Evolutionary conservation across 2,888 invertebrate species (phyloP).

Genomic region (Rhogogaster chlorosoma): DNA sequence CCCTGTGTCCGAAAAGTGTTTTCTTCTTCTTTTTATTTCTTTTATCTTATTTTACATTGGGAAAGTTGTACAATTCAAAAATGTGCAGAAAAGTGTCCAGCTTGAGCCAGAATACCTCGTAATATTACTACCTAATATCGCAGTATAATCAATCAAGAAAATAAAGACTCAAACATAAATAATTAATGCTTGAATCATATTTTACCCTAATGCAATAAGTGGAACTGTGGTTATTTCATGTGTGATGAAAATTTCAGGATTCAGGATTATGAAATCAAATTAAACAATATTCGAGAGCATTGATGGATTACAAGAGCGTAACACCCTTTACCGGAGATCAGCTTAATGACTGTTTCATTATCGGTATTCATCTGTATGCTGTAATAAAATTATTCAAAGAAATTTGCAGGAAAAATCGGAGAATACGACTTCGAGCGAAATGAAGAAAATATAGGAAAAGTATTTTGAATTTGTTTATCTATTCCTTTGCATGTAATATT

Average conservation of each 20-base stretch:
- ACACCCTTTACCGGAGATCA: too few species aligned
- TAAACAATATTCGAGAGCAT: not conserved
- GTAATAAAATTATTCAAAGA: too few species aligned
- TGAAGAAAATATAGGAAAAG: not conserved
- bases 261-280: not conserved
- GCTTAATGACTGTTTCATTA: too few species aligned
- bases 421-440: too few species aligned
- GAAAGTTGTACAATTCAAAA: too few species aligned
- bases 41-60: not conserved
- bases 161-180: constrained; percentile 59
- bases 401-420: not conserved
- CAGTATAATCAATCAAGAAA: constrained; percentile 61
- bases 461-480: not conserved
- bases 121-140: constrained; percentile 58
- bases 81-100: not conserved
- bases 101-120: constrained; percentile 48
- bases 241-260: not conserved
- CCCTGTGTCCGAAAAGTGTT: not conserved
- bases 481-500: not conserved
- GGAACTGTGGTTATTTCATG: not conserved
- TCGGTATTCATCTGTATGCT: too few species aligned
- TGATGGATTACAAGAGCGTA: too few species aligned
- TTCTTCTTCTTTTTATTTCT: not conserved
- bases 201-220: not conserved
- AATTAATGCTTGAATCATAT: constrained; percentile 55